Conservation (phyloP, 2,113 vertebrate genomes). For the Siniperca chuatsi region DNA sequence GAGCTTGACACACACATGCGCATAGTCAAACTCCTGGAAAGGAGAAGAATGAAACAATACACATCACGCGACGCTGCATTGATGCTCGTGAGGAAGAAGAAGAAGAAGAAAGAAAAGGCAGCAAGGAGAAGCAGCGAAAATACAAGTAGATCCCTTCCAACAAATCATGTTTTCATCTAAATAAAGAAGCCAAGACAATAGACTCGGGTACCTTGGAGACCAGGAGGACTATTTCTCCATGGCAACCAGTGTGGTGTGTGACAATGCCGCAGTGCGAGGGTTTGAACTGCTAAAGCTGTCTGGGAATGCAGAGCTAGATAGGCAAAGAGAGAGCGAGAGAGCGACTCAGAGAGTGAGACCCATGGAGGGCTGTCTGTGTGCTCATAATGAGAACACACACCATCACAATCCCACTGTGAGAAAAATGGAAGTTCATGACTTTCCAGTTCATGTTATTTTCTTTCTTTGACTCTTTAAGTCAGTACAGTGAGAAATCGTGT, state of each 20-base stretch:
- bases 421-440: conserved; percentile 80
- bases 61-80: conserved; percentile 70
- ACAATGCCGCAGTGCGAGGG: conserved; percentile 82
- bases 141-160: conserved; percentile 81
- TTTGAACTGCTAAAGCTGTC: conserved; percentile 84
- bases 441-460: conserved; percentile 71
- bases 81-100: conserved; percentile 69
- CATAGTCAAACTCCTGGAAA: conserved; percentile 82
- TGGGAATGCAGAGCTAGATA: conserved; percentile 84
- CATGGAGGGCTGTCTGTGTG: conserved; percentile 69
- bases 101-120: conserved; percentile 71
- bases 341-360: conserved; percentile 70
- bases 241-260: conserved; percentile 86
- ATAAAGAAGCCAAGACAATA: conserved; percentile 88
- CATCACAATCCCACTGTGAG: conserved; percentile 78
- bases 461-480: conserved; percentile 73
- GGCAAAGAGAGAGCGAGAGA: conserved; percentile 57
- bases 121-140: conserved; percentile 64
- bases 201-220: conserved; percentile 88
- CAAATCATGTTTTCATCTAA: conserved; percentile 88
- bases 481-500: conserved; percentile 61
- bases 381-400: conserved; percentile 82
- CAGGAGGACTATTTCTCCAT: conserved; percentile 88
- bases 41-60: conserved; percentile 78
- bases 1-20: conserved; percentile 73